These are phyloP conservation scores for Aphelocoma californica DNA, from an alignment of 2,797 vertebrate genomes.

Conservation along the genomic window DNA sequence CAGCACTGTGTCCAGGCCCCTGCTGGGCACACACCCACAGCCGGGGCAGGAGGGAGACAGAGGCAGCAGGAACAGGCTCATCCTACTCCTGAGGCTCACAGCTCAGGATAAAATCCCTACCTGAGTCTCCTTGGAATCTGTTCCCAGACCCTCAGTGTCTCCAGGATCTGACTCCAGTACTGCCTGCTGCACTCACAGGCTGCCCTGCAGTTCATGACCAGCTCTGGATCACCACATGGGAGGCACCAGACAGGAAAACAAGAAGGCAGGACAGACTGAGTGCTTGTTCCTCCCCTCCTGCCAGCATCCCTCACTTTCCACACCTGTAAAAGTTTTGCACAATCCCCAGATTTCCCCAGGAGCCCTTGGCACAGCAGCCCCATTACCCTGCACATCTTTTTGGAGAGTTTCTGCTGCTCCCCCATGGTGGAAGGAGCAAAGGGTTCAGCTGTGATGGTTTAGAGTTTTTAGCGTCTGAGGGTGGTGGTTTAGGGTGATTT, in stretches of 20 bases:
- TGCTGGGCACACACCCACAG: not conserved
- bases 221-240: not conserved
- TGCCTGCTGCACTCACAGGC: not conserved
- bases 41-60: not conserved
- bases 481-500: not conserved
- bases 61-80: not conserved
- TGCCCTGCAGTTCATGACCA: not conserved
- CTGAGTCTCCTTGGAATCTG: not conserved
- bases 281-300: not conserved
- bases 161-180: not conserved
- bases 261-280: not conserved
- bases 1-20: not conserved
- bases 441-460: not conserved
- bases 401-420: not conserved
- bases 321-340: not conserved
- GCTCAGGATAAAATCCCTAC: not conserved
- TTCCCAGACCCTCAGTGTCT: not conserved
- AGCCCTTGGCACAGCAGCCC: not conserved
- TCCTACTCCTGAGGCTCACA: not conserved
- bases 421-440: accelerated
- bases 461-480: not conserved
- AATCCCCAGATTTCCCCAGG: not conserved
- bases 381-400: accelerated
- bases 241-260: not conserved
- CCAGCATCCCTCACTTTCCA: not conserved